Conservation (phyloP, 2,797 vertebrate genomes). For the Sebastes baramenuke region DNA sequence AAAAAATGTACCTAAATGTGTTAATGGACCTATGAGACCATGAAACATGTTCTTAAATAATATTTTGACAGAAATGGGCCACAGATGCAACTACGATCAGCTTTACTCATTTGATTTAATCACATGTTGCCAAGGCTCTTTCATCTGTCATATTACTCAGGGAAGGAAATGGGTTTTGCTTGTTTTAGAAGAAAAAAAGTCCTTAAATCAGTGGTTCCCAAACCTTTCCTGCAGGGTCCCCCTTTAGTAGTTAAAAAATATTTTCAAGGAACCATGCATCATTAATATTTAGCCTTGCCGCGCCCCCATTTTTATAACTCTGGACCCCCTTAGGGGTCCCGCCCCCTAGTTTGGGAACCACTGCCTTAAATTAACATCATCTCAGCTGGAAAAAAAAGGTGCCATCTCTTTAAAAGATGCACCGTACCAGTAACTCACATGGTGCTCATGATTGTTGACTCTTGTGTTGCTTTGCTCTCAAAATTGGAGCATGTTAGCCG, state of each 20-base stretch:
- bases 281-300: no score
- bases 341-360: no score
- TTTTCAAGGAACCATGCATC: no score
- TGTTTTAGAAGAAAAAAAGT: not conserved
- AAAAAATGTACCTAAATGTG: not conserved
- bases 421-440: not conserved
- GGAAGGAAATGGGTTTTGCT: no score
- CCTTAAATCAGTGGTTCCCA: no score
- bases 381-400: not conserved
- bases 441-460: not conserved
- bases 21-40: not conserved
- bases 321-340: no score
- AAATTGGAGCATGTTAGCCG: not conserved
- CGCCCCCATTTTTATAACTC: no score
- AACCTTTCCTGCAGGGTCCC: fast-evolving
- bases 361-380: not conserved
- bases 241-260: no score
- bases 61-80: not conserved
- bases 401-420: not conserved
- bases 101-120: not conserved
- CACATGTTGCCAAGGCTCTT: not conserved
- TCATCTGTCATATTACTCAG: not conserved
- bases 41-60: not conserved
- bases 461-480: not conserved
- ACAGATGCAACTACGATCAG: not conserved